These are phyloP conservation scores for Microctonus aethiopoides DNA, from an alignment of 2,888 invertebrate species.

Conservation along the genomic window DNA sequence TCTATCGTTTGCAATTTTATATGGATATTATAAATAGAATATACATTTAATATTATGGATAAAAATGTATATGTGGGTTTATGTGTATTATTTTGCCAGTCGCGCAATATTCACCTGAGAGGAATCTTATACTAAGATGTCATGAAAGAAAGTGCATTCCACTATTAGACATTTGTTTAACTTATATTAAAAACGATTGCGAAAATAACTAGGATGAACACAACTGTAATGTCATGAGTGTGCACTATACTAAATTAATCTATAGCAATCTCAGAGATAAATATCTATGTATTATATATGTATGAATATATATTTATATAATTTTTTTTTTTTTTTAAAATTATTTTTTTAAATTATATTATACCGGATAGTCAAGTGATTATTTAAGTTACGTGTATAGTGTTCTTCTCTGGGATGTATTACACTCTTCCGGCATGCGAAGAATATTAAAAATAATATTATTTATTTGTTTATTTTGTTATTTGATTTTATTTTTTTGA, in stretches of 20 bases:
- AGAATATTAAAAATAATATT: not conserved
- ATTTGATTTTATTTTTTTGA: not conserved
- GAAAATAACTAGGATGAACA: constrained; percentile 92
- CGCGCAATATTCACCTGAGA: constrained; percentile 8
- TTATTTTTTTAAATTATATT: too few relatives aligned
- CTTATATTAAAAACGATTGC: constrained; percentile 93
- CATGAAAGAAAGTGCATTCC: constrained; percentile 90
- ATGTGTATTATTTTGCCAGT: not conserved
- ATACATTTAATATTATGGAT: too few relatives aligned
- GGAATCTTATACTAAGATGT: constrained; percentile 73
- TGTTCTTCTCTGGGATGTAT: constrained; percentile 3
- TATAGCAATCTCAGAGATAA: not conserved
- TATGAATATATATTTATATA: too few relatives aligned
- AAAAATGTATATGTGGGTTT: not conserved
- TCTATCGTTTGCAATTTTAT: constrained; percentile 15
- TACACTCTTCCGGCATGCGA: constrained; percentile 42
- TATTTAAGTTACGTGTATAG: not conserved
- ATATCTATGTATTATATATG: too few relatives aligned
- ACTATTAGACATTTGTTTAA: constrained; percentile 88
- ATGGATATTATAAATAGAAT: too few relatives aligned
- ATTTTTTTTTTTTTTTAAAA: constrained; percentile 5
- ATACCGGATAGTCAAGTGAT: not conserved
- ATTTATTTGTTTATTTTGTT: not conserved
- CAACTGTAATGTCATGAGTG: constrained; percentile 92
- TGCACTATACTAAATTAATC: not conserved